Evolutionary conservation across 2,113 vertebrate species (phyloP), one percentile per base, ranked within the genome.

Genomic region (Monopterus albus): DNA sequence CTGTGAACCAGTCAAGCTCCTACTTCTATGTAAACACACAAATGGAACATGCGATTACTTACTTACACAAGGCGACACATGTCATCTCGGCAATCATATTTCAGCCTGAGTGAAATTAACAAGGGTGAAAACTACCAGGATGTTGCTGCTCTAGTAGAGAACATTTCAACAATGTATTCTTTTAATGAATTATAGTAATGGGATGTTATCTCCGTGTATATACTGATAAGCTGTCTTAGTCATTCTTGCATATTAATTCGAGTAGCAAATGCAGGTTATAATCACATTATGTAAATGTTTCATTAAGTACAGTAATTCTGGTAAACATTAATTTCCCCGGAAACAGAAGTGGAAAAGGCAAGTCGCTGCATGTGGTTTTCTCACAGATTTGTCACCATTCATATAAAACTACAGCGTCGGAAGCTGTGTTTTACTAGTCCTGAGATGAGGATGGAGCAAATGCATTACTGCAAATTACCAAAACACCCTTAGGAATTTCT

Each of bases 1-100:
- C 47, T 7, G n/a, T 58, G 62, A 77, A 65, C 50, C 47, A 43
- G 39, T 73, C 66, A 33, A 59, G 47, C 61, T 56, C 46, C 38
- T 20, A 59, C 56, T 53, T 40, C 3, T 64, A 68, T 46, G 26
- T 60, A 78, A 60, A 68, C 52, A 75, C 66, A 89, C 81, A 86
- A 82, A 66, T 40, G 51, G 53, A 42, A 59, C 76, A 72, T 83
- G 86, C 67, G 82, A 46, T 55, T 59, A 62, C 86, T 86, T 78
- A 76, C 77, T 70, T 40, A 63, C 70, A 78, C 70, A 61, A 78
- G 76, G 70, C 49, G 21, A 69, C 72, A 74, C 55, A 75, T 84
- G 86, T 84, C 50, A 66, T 49, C 35, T n/a, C 3, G 6, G 52
- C 65, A 81, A 82, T 82, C 81, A 55, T 40, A 74, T 84, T 85